These are phyloP conservation scores for Cryptotermes secundus DNA, from an alignment of 1,140 invertebrate genomes.

Conservation along the genomic window DNA sequence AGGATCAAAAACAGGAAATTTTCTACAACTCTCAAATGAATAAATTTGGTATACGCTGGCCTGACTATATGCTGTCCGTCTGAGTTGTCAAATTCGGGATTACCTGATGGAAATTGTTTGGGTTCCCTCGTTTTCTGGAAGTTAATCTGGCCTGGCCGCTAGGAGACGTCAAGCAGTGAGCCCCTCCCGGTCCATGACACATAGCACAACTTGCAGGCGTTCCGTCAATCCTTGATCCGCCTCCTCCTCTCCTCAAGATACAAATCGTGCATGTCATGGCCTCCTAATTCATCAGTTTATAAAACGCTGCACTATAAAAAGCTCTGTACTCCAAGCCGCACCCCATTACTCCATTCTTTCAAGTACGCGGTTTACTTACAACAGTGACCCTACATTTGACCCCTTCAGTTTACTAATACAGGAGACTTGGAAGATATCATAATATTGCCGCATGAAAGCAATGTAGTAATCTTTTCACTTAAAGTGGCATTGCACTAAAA, in stretches of 20 bases:
- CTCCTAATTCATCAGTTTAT: neutral
- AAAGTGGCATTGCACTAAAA: no score
- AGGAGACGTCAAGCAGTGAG: neutral
- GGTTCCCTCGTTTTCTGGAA: neutral
- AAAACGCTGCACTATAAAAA: conserved; percentile 2
- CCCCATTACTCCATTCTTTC: neutral
- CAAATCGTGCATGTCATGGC: neutral
- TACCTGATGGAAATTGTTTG: neutral
- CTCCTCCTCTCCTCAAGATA: neutral
- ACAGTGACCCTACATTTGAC: neutral
- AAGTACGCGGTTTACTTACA: neutral
- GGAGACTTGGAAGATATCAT: neutral
- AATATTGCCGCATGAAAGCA: no score
- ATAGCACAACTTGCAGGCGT: neutral
- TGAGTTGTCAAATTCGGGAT: neutral
- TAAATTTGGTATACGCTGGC: no score
- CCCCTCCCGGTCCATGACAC: no score
- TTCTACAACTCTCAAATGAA: no score
- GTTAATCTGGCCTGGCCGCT: neutral
- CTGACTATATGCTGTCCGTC: no score
- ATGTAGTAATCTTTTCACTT: no score
- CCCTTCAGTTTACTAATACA: neutral
- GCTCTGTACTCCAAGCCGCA: neutral
- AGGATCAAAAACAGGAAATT: no score
- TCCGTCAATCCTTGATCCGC: neutral